A percentile compares a stretch with the other conserved stretches of the same genome.
These are phyloP conservation scores for Acleris sparsana DNA, from an alignment of 2,888 invertebrate genomes.

Conservation along the genomic window DNA sequence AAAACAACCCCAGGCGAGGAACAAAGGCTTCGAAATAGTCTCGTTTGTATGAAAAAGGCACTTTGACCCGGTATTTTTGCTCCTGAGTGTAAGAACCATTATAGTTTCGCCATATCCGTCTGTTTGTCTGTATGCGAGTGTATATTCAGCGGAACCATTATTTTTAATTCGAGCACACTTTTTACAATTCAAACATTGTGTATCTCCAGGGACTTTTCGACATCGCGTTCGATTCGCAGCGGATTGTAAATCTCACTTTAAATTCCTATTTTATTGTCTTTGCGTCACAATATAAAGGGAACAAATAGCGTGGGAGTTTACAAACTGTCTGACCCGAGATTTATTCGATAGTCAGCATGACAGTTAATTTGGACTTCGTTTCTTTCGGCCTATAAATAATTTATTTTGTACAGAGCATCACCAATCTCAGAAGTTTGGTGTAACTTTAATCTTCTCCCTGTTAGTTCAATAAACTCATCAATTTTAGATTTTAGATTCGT, in stretches of 20 bases:
- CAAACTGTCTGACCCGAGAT: slow-evolving; percentile 22
- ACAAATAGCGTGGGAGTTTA: slow-evolving; percentile 13
- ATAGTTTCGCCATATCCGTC: too few species aligned
- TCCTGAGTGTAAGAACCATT: too few species aligned
- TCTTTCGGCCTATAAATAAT: slow-evolving; percentile 3
- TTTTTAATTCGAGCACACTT: not conserved
- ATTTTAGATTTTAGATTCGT: too few species aligned
- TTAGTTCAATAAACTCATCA: too few species aligned
- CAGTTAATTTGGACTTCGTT: slow-evolving; percentile 4
- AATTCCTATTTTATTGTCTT: slow-evolving; percentile 19
- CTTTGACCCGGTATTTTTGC: too few species aligned
- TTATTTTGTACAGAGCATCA: not conserved
- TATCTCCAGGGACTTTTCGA: slow-evolving; percentile 2
- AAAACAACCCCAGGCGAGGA: too few species aligned
- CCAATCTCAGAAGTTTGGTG: too few species aligned
- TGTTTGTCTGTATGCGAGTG: too few species aligned
- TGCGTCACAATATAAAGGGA: slow-evolving; percentile 19
- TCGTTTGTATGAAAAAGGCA: too few species aligned
- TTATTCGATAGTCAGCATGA: slow-evolving; percentile 25
- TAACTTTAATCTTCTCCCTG: too few species aligned
- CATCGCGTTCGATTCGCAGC: not conserved
- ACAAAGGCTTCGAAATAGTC: too few species aligned
- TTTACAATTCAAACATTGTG: not conserved
- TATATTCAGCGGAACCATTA: not conserved
- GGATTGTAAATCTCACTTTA: slow-evolving; percentile 19